phyloP scores from a whole-genome alignment of 1,140 invertebrate species.

The Zaprionus taronus region DNA sequence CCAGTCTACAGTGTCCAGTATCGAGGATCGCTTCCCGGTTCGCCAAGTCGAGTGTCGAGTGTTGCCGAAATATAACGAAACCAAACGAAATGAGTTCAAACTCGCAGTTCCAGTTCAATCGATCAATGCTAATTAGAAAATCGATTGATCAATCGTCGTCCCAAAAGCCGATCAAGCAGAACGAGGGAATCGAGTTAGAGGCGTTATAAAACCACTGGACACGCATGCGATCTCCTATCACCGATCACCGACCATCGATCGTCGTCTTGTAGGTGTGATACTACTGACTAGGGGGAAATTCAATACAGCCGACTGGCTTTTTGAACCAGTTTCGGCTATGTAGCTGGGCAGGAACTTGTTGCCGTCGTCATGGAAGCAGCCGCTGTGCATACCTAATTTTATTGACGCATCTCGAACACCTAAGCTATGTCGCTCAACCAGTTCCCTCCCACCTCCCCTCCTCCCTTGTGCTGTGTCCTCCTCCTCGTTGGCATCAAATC shows the following conservation, averaged over 20 bases:
- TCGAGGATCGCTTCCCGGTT: constrained; percentile 3
- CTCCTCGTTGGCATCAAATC: neutral
- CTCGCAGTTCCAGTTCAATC: constrained; percentile 47
- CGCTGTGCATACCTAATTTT: constrained; percentile 8
- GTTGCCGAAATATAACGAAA: constrained; percentile 16
- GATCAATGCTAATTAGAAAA: constrained; percentile 73
- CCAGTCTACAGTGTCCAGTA: neutral
- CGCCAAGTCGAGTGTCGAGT: neutral
- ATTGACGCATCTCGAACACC: constrained; percentile 3
- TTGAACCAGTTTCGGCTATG: constrained; percentile 19
- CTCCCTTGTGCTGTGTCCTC: too few species aligned
- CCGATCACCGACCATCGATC: neutral
- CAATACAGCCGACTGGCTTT: constrained; percentile 22
- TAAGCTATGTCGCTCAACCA: neutral
- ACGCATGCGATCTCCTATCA: neutral
- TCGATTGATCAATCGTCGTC: constrained; percentile 68
- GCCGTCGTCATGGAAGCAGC: neutral
- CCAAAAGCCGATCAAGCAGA: constrained; percentile 5
- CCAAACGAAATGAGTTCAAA: constrained; percentile 11
- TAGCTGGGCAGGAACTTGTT: neutral
- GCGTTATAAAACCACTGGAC: constrained; percentile 14
- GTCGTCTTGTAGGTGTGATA: constrained; percentile 20
- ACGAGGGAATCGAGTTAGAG: neutral
- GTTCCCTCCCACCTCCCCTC: neutral
- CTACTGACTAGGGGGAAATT: constrained; percentile 24